A percentile compares a stretch with the other conserved stretches of the same genome.
phyloP scores from a whole-genome alignment of 2,797 vertebrate genomes.

The Phataginus tricuspis region DNA sequence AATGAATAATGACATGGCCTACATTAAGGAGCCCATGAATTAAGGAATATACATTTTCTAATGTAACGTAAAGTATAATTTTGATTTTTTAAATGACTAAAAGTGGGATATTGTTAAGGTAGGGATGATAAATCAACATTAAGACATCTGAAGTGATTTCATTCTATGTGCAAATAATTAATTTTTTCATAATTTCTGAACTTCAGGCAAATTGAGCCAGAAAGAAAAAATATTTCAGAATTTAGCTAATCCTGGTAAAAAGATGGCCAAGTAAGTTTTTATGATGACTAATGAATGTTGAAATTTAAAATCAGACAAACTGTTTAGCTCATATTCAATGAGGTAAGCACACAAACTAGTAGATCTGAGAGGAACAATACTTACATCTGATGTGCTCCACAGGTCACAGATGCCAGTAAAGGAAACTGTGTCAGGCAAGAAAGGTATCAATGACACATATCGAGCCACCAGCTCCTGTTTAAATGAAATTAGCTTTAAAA shows the following conservation, averaged over 20 bases:
- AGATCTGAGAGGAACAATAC: slow-evolving; percentile 65
- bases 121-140: not conserved
- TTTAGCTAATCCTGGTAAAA: not conserved
- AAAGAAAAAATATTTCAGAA: slow-evolving; percentile 30
- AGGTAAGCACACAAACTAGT: not conserved
- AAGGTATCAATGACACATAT: slow-evolving; percentile 96
- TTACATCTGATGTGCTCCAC: slow-evolving; percentile 97
- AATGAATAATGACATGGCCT: not conserved
- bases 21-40: not conserved
- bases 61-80: not conserved
- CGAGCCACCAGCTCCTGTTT: slow-evolving; percentile 91
- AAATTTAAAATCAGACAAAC: not conserved
- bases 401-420: slow-evolving; percentile 95
- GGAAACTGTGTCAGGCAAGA: slow-evolving; percentile 93
- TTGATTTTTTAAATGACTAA: not conserved
- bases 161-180: not conserved
- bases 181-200: slow-evolving; percentile 2
- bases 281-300: not conserved
- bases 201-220: not conserved
- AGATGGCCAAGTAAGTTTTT: not conserved
- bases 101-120: not conserved
- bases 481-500: not conserved
- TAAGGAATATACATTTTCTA: not conserved
- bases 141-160: not conserved
- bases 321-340: not conserved